A percentile compares a stretch with the other conserved stretches of the same genome.
These are phyloP conservation scores for Gastrophryne carolinensis DNA, from an alignment of 2,797 vertebrate genomes.

Conservation along the genomic window DNA sequence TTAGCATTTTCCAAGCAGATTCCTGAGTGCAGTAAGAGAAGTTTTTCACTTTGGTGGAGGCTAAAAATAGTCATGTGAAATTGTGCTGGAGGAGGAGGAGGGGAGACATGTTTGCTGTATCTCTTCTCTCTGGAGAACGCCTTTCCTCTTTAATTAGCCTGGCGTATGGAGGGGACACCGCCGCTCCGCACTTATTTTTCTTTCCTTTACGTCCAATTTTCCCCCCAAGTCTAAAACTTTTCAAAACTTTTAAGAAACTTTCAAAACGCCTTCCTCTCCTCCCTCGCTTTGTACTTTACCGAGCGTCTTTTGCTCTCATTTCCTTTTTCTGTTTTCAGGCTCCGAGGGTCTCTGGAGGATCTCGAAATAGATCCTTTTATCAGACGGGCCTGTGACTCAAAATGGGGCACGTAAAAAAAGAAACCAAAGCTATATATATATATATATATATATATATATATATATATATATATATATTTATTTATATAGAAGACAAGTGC, in stretches of 20 bases:
- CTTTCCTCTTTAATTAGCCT: neutral
- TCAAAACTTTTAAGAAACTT: neutral
- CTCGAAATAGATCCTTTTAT: slow-evolving; percentile 45
- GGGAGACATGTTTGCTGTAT: slow-evolving; percentile 18
- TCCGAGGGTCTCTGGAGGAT: slow-evolving; percentile 17
- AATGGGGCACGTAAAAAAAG: neutral
- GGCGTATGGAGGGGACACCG: neutral
- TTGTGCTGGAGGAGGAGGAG: neutral
- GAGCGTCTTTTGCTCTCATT: slow-evolving; percentile 8
- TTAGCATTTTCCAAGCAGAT: slow-evolving; percentile 1
- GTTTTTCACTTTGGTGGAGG: slow-evolving; percentile 26
- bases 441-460: too few species aligned
- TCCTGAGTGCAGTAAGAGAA: neutral
- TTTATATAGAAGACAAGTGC: neutral
- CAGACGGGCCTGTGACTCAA: slow-evolving; percentile 9
- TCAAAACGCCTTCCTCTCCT: neutral
- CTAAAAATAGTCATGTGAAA: slow-evolving; percentile 43
- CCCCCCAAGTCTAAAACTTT: neutral
- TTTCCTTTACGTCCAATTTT: neutral
- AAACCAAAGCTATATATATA: too few species aligned
- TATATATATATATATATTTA: too few species aligned
- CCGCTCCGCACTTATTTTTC: neutral
- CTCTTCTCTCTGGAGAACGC: neutral
- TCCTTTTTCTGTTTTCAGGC: slow-evolving; percentile 41
- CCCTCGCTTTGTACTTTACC: neutral